Percentiles rank a stretch among this genome's conserved stretches.
phyloP scores from a whole-genome alignment of 1,140 invertebrate species.

The Nephotettix cincticeps region DNA sequence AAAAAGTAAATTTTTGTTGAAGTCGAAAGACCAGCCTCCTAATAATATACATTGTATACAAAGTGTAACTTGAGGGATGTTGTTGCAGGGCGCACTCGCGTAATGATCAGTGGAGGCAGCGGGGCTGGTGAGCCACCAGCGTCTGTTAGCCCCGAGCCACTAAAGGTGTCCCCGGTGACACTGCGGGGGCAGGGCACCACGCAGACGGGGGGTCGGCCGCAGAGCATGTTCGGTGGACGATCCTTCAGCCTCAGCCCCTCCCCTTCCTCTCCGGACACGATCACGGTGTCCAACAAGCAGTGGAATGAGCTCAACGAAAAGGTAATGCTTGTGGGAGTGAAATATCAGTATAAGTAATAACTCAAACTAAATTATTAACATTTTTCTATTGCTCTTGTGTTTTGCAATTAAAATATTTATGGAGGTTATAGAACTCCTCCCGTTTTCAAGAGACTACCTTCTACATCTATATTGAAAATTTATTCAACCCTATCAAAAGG shows the following conservation, averaged over 20 bases:
- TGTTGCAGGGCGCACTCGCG: conserved; percentile 27
- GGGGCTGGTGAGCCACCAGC: neutral
- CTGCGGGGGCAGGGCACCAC: neutral
- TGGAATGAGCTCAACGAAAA: conserved; percentile 35
- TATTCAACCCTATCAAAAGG: neutral
- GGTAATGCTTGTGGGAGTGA: conserved; percentile 18
- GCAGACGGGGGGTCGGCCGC: neutral
- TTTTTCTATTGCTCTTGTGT: neutral
- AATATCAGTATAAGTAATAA: neutral
- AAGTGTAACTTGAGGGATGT: no score
- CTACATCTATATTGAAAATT: neutral
- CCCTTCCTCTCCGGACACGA: conserved; percentile 22
- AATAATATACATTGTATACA: no score
- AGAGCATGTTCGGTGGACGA: conserved; percentile 11
- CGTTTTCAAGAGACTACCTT: neutral
- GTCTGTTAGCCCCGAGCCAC: neutral
- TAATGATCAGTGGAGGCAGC: conserved; percentile 18
- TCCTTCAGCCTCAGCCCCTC: neutral
- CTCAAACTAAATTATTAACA: neutral
- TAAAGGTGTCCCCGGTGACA: neutral
- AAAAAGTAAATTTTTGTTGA: no score
- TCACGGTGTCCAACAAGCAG: conserved; percentile 31
- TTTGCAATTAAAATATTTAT: neutral
- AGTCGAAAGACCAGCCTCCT: no score
- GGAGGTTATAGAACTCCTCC: neutral